Conservation (phyloP, 2,888 invertebrate genomes). For the Diploptera punctata region DNA sequence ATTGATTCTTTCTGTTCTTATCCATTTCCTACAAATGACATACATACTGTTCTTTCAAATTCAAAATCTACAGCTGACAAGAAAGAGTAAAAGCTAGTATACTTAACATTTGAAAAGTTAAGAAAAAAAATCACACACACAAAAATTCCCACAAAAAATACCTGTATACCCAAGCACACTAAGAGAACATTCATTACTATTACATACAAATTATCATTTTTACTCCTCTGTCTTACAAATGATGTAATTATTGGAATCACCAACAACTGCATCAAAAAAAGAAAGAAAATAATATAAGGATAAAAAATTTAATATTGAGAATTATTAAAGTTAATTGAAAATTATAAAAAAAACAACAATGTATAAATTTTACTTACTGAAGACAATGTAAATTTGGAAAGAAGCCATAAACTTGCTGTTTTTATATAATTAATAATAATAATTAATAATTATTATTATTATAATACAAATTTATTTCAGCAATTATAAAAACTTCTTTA, state of each 20-base stretch:
- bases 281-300: background rate
- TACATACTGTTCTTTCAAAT: background rate
- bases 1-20: background rate
- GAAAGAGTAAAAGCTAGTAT: background rate
- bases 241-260: slow-evolving; percentile 1
- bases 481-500: too few species aligned
- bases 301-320: background rate
- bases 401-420: background rate
- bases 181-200: background rate
- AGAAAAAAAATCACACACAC: background rate
- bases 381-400: background rate
- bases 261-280: background rate
- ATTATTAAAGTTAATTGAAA: too few species aligned
- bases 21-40: background rate
- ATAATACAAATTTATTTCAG: too few species aligned
- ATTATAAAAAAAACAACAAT: too few species aligned
- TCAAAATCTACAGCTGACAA: background rate
- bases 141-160: background rate
- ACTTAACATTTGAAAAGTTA: background rate
- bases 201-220: too few species aligned
- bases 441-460: too few species aligned
- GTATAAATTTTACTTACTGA: background rate
- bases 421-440: too few species aligned
- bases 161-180: background rate
- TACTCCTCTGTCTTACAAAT: background rate